Percentiles rank a stretch among this genome's conserved stretches.
Evolutionary conservation across 2,888 invertebrate genomes (phyloP).

Genomic region (Sericinus montela): DNA sequence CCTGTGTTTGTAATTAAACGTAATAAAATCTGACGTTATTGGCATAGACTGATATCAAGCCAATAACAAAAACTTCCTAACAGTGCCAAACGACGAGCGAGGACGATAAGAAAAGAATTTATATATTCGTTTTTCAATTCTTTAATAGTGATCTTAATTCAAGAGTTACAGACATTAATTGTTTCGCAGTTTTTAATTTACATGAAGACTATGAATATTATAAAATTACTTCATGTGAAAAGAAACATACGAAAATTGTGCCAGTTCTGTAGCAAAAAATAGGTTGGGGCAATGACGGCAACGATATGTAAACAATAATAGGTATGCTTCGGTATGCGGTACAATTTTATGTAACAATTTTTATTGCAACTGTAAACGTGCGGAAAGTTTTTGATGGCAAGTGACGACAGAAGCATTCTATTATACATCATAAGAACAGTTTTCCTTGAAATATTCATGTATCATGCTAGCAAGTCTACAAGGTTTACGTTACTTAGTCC

Average conservation of each 20-base stretch:
- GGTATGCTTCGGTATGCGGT: not conserved
- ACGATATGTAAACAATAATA: not conserved
- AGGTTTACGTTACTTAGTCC: slow-evolving; percentile 14
- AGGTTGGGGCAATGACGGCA: not conserved
- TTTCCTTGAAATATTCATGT: slow-evolving; percentile 9
- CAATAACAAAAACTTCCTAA: slow-evolving; percentile 9
- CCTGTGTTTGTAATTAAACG: slow-evolving; percentile 2
- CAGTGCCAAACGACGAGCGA: not conserved
- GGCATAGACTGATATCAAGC: slow-evolving; percentile 6
- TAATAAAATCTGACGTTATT: slow-evolving; percentile 4
- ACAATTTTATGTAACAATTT: slow-evolving; percentile 3
- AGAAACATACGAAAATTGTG: no score
- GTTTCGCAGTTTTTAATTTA: no score
- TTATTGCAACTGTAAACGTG: not conserved
- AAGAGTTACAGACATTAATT: no score
- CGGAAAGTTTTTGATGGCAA: not conserved
- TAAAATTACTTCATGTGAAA: no score
- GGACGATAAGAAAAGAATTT: not conserved
- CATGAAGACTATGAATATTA: no score
- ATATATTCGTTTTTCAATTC: not conserved
- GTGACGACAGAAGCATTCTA: not conserved
- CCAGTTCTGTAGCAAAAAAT: not conserved
- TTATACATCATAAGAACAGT: no score
- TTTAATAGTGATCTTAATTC: not conserved
- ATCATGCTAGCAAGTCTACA: not conserved